Conservation (phyloP, 2,113 vertebrate genomes). For the Chinchilla lanigera region DNA sequence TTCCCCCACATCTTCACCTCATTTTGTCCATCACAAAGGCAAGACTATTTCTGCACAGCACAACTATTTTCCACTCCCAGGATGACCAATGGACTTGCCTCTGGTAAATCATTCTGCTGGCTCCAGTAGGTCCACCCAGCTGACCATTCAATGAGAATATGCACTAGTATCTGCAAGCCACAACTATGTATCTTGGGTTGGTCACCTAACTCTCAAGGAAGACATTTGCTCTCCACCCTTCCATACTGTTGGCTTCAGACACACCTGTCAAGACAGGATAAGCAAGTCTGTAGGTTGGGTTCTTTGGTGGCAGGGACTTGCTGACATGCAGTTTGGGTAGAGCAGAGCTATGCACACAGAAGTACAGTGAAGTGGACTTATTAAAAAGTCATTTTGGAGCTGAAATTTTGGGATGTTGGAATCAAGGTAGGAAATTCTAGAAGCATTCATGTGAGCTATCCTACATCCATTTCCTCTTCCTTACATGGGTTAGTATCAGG, state of each 20-base stretch:
- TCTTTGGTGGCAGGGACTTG: not conserved
- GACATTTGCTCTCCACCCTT: not conserved
- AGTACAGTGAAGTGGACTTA: not conserved
- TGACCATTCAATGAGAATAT: not conserved
- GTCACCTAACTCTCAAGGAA: not conserved
- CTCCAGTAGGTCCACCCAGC: not conserved
- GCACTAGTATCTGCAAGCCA: not conserved
- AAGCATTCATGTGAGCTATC: not conserved
- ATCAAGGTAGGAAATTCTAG: not conserved
- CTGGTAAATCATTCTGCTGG: not conserved
- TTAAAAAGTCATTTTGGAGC: not conserved
- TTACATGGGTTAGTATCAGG: not conserved
- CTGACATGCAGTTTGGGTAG: not conserved
- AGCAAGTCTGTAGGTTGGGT: not conserved
- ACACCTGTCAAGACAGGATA: not conserved
- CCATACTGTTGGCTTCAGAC: not conserved
- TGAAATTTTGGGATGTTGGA: not conserved
- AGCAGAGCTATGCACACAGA: not conserved
- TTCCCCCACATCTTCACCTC: not conserved
- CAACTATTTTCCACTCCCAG: not conserved
- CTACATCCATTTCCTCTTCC: not conserved
- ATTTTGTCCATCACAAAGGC: not conserved
- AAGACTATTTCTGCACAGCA: not conserved
- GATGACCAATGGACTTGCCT: not conserved
- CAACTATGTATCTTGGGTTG: not conserved